Evolutionary conservation across 2,113 vertebrate genomes (phyloP).

Genomic region (Xiphophorus hellerii): DNA sequence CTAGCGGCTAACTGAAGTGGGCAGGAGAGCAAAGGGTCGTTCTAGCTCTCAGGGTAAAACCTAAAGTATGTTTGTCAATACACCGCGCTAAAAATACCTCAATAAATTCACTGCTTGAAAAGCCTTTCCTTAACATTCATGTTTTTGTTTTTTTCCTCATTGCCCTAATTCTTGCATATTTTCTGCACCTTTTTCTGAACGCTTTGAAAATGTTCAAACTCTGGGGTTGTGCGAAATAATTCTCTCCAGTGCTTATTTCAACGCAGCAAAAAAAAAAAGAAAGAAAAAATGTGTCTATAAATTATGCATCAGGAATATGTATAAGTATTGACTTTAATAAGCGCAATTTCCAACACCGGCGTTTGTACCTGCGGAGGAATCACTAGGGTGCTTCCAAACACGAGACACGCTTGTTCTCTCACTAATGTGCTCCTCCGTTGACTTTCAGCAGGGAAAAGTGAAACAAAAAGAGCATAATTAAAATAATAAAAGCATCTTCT

Average conservation of each 20-base stretch:
- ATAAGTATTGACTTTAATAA: conserved; percentile 84
- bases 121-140: conserved; percentile 41
- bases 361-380: conserved; percentile 78
- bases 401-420: conserved; percentile 50
- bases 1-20: too few species aligned
- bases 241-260: conserved; percentile 68
- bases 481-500: conserved; percentile 70
- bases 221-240: conserved; percentile 63
- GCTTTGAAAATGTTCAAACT: conserved; percentile 76
- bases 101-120: conserved; percentile 39
- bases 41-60: too few species aligned
- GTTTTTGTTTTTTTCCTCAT: conserved; percentile 5
- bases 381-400: conserved; percentile 75
- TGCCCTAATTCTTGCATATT: conserved; percentile 58
- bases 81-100: conserved; percentile 24
- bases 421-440: conserved; percentile 37
- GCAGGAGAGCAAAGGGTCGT: too few species aligned
- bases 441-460: conserved; percentile 63
- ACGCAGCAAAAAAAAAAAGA: conserved; percentile 41
- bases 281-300: conserved; percentile 75
- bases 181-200: conserved; percentile 57
- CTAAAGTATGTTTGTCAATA: not conserved
- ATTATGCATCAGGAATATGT: conserved; percentile 84
- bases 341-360: conserved; percentile 75
- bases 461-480: conserved; percentile 75